Percentiles rank a stretch among this genome's conserved stretches.
Evolutionary conservation across 1,140 invertebrate species (phyloP).

Genomic region (Drosophila kohkoa): DNA sequence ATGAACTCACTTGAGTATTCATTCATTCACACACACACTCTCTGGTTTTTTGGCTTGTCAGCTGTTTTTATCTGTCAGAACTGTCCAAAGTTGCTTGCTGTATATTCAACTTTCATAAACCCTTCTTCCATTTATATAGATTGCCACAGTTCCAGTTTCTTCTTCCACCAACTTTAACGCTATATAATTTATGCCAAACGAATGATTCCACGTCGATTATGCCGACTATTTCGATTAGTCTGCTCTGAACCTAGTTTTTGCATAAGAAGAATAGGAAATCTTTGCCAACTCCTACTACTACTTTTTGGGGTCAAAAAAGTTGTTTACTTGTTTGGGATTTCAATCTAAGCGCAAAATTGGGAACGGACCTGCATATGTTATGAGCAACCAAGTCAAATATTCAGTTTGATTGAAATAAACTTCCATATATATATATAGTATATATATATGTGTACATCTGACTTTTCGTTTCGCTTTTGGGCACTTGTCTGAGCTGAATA

Average conservation of each 20-base stretch:
- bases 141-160: constrained; percentile 2
- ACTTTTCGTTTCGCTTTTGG: not conserved
- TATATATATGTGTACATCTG: not conserved
- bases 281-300: not conserved
- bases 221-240: not conserved
- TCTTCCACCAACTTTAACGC: not conserved
- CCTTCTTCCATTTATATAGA: constrained; percentile 16
- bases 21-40: constrained; percentile 13
- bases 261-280: not conserved
- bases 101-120: constrained; percentile 31
- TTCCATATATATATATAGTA: not conserved
- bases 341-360: constrained; percentile 2
- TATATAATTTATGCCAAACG: not conserved
- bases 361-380: constrained; percentile 12
- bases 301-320: not conserved
- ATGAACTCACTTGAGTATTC: constrained; percentile 24
- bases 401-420: constrained; percentile 25
- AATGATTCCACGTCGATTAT: not conserved
- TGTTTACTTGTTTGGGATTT: constrained; percentile 1
- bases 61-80: constrained; percentile 38
- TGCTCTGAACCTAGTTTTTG: not conserved
- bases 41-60: constrained; percentile 31
- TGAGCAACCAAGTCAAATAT: not conserved
- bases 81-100: constrained; percentile 31
- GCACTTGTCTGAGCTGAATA: constrained; percentile 1